A percentile compares a stretch with the other conserved stretches of the same genome.
These are phyloP conservation scores for Danio albolineatus DNA, from an alignment of 2,797 vertebrate genomes.

Conservation along the genomic window DNA sequence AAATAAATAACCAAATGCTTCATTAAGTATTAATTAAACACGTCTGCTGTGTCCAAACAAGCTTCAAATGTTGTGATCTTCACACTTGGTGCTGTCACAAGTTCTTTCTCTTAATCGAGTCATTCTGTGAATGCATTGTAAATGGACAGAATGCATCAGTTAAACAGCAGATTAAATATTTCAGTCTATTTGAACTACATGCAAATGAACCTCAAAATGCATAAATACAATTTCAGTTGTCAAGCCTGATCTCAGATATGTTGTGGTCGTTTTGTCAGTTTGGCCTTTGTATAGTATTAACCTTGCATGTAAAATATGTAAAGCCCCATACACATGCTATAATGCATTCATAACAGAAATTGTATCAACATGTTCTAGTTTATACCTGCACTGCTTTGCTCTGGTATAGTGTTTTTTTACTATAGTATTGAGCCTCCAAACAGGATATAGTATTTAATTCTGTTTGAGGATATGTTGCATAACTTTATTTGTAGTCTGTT, in stretches of 20 bases:
- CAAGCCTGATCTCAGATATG: neutral
- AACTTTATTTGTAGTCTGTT: neutral
- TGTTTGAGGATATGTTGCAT: neutral
- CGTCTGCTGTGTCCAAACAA: too few species aligned
- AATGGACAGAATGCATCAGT: neutral
- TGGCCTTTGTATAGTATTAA: too few species aligned
- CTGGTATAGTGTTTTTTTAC: neutral
- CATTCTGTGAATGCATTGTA: neutral
- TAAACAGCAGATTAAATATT: neutral
- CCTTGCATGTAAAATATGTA: neutral
- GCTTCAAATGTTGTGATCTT: neutral
- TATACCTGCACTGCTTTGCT: neutral
- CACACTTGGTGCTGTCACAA: neutral
- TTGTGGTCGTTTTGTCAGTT: constrained; percentile 1
- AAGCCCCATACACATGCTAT: neutral
- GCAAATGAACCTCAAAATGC: neutral
- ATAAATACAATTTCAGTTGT: neutral
- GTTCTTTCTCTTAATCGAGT: neutral
- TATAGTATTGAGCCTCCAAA: neutral
- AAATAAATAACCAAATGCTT: too few species aligned
- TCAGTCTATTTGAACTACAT: neutral
- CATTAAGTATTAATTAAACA: too few species aligned
- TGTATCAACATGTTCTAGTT: neutral
- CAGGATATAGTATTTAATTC: neutral
- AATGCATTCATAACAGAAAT: neutral